Base-by-base conservation (phyloP, 2,888 invertebrate genomes). In the Diarsia mendica region DNA sequence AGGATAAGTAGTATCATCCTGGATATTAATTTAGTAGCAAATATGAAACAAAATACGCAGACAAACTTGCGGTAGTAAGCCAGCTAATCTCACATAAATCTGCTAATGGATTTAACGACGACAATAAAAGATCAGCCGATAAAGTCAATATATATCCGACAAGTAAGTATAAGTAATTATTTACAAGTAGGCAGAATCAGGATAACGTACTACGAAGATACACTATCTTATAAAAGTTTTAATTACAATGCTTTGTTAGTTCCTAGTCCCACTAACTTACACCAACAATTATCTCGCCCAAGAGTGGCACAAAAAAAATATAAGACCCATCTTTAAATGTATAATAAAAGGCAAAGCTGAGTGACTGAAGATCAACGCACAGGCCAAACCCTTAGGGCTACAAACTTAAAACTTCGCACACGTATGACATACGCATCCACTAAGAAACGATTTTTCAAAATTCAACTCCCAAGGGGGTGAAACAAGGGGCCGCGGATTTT, bases 61-160 rank as follows among this genome's bases (percentile, higher is more conserved):
- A 63, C 13, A 8, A 63, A 13, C 13, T 63, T 20, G 63, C 39
- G 13, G 61, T 8, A n/a, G 13, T 44, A 44, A 20, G n/a, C 13
- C 61, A 63, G 63, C n/a, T 18, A 44, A n/a, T 63, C n/a, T 39
- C 20, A 58, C 51, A 58, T 69, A 69, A 82, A 73, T 78, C 58
- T 58, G 18, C 53, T 71, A 82, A 74, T 82, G 70, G 65, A 79
- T 65, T 78, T 68, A 68, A 70, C 68, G 71, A 67, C 10, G 58
- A 58, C 78, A 49, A 70, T 81, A 75, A 79, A 75, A 72, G 46
- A 70, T 60, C 3, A 33, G 48, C 13, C 48, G 44, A 64, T 61
- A 44, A 61, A 61, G 63, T 63, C 67, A 53, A 67, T 80, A 67
- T 69, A 70, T 55, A 23, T 60, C 15, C 46, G 49, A 23, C 3